phyloP scores from a whole-genome alignment of 2,113 vertebrate genomes.

The Protobothrops flavoviridis region DNA sequence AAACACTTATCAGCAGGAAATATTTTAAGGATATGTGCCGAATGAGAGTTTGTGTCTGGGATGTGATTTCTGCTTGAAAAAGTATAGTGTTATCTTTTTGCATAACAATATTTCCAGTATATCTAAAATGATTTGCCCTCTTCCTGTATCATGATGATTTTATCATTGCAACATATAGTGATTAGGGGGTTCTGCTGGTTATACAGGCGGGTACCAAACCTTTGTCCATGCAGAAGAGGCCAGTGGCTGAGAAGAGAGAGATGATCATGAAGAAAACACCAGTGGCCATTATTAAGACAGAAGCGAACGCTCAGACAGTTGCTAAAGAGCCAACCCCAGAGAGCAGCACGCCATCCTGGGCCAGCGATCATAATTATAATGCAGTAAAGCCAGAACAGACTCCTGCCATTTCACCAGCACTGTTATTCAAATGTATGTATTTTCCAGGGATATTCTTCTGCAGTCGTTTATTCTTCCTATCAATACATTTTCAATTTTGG shows the following conservation, averaged over 20 bases:
- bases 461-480: conserved; percentile 53
- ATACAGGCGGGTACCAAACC: conserved; percentile 64
- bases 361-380: conserved; percentile 89
- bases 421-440: conserved; percentile 96
- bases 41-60: background rate
- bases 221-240: conserved; percentile 73
- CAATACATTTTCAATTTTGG: conserved; percentile 49
- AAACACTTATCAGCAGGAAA: background rate
- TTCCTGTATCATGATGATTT: background rate
- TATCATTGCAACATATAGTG: conserved; percentile 21
- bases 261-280: conserved; percentile 59
- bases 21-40: background rate
- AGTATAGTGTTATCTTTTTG: background rate
- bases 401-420: conserved; percentile 80
- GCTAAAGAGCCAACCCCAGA: conserved; percentile 71
- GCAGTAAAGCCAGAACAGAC: conserved; percentile 91
- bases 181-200: conserved; percentile 41
- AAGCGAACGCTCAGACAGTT: conserved; percentile 54
- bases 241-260: conserved; percentile 70
- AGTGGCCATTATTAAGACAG: conserved; percentile 50
- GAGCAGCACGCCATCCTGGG: conserved; percentile 76
- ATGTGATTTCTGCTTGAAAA: background rate
- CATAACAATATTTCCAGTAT: background rate
- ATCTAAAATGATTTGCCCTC: background rate
- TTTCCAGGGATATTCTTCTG: conserved; percentile 75